Conservation (phyloP, 2,113 vertebrate species). For the Caloenas nicobarica region DNA sequence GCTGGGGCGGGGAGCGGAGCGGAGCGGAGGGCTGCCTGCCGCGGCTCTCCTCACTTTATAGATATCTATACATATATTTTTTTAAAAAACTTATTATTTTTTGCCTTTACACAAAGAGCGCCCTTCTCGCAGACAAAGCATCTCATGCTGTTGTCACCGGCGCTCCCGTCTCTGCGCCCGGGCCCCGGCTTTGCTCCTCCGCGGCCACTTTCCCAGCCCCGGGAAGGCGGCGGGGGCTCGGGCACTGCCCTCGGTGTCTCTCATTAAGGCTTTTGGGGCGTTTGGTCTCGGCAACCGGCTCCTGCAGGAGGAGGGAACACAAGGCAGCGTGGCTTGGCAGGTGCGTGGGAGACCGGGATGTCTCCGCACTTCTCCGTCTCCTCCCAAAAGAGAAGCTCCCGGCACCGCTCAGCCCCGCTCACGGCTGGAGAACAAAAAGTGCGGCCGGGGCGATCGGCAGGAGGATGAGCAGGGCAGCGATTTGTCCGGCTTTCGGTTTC, state of each 20-base stretch:
- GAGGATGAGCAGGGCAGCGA: not conserved
- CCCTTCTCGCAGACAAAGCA: constrained; percentile 2
- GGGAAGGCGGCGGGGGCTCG: not conserved
- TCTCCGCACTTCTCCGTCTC: not conserved
- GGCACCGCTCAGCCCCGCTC: not conserved
- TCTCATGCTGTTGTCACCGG: not conserved
- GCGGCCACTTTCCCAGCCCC: not conserved
- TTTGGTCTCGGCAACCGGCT: not conserved
- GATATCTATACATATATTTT: too few relatives aligned
- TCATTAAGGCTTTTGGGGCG: not conserved
- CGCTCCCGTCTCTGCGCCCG: not conserved
- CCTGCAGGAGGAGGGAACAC: not conserved
- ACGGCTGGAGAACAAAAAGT: not conserved
- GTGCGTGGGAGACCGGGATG: not conserved
- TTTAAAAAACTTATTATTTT: not conserved
- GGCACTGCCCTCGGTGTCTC: not conserved
- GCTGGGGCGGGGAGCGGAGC: not conserved
- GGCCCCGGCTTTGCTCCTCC: not conserved
- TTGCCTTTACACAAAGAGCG: not conserved
- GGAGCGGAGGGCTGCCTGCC: not conserved
- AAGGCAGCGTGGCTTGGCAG: not conserved
- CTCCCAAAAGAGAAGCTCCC: not conserved
- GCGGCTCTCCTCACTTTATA: not conserved
- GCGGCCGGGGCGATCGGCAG: not conserved
- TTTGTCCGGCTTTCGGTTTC: not conserved